These are phyloP conservation scores for Sebastes schlegelii DNA, from an alignment of 2,113 vertebrate genomes.

Conservation along the genomic window DNA sequence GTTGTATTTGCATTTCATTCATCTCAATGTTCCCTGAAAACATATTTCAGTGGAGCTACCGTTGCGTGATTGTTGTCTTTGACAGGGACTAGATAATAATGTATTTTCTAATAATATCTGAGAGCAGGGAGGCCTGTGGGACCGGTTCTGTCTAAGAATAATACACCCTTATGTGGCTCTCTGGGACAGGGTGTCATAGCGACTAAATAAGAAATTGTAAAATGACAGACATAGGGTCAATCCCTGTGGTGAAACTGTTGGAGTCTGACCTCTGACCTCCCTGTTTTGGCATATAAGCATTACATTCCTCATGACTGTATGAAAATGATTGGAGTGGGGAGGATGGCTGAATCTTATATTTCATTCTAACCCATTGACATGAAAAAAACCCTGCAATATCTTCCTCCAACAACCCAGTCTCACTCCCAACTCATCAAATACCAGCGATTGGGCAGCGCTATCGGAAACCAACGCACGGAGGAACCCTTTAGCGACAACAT, in stretches of 20 bases:
- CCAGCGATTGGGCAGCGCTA: too few relatives aligned
- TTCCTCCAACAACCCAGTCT: not conserved
- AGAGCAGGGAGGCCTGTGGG: not conserved
- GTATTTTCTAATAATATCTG: conserved; percentile 16
- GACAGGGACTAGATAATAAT: not conserved
- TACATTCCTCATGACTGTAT: not conserved
- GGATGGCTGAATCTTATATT: not conserved
- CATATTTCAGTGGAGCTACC: not conserved
- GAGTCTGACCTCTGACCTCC: not conserved
- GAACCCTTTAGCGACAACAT: too few relatives aligned
- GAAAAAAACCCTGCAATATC: not conserved
- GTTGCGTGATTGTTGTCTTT: conserved; percentile 11
- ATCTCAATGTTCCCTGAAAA: conserved; percentile 4
- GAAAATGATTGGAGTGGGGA: not conserved
- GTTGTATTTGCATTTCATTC: not conserved
- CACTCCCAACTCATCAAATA: too few relatives aligned
- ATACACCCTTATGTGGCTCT: not conserved
- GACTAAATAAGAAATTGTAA: not conserved
- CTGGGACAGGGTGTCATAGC: not conserved
- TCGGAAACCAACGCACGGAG: too few relatives aligned
- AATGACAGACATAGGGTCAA: not conserved
- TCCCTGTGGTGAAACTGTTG: not conserved
- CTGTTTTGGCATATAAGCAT: not conserved
- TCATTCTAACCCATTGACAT: not conserved
- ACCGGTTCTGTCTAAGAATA: not conserved